A percentile compares a stretch with the other conserved stretches of the same genome.
Evolutionary conservation across 2,888 invertebrate genomes (phyloP).

Genomic region (Ectemnius lituratus): DNA sequence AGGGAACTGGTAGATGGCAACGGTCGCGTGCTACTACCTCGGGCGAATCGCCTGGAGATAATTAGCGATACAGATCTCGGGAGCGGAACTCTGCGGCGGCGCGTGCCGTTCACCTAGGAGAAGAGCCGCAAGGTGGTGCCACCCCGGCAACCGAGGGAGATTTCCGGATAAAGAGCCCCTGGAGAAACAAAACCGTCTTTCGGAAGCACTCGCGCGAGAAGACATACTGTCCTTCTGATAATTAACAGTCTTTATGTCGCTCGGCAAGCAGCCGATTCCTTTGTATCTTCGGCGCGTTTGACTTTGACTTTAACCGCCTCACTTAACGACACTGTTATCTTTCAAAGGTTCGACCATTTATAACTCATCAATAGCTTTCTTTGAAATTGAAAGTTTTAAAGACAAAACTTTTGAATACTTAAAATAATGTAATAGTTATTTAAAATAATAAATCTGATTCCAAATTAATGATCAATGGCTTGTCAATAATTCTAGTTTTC

Average conservation of each 20-base stretch:
- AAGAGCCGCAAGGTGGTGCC: conserved; percentile 62
- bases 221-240: conserved; percentile 23
- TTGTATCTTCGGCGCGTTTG: not conserved
- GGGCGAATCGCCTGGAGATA: conserved; percentile 57
- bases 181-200: conserved; percentile 31
- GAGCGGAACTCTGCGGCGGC: conserved; percentile 40
- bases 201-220: conserved; percentile 29
- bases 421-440: too few relatives aligned
- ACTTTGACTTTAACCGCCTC: not conserved
- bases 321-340: not conserved
- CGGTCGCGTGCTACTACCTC: conserved; percentile 59
- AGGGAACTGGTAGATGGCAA: conserved; percentile 52
- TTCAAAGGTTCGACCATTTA: not conserved
- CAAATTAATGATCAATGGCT: too few relatives aligned
- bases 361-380: too few relatives aligned
- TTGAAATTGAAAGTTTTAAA: too few relatives aligned
- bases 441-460: too few relatives aligned
- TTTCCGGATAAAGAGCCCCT: conserved; percentile 57
- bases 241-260: conserved; percentile 33
- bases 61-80: conserved; percentile 67
- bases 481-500: too few relatives aligned
- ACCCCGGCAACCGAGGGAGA: conserved; percentile 49
- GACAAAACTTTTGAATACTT: too few relatives aligned
- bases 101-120: conserved; percentile 48
- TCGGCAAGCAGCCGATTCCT: conserved; percentile 9